Percentiles rank a stretch among this genome's conserved stretches.
phyloP scores from a whole-genome alignment of 2,888 invertebrate species.

The Aricia artaxerxes region DNA sequence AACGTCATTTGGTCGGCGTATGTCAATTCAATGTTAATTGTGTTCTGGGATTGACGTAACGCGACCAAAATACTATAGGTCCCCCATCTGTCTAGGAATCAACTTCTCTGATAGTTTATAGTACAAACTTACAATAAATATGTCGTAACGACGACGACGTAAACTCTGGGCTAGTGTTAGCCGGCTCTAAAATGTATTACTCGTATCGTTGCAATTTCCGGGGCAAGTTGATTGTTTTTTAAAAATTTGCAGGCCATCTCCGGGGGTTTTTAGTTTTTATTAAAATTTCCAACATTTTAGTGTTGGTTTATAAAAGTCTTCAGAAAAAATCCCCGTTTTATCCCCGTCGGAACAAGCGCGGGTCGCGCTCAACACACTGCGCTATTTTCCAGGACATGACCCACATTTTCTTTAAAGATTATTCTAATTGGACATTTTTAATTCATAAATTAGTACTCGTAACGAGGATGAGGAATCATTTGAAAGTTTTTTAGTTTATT shows the following conservation, averaged over 20 bases:
- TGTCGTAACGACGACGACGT: too few relatives aligned
- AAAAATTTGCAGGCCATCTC: not conserved
- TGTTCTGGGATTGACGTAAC: too few relatives aligned
- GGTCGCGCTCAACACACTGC: conserved; percentile 39
- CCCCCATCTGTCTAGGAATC: too few relatives aligned
- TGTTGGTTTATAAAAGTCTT: conserved; percentile 60
- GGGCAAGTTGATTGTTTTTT: conserved; percentile 40
- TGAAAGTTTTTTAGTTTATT: not conserved
- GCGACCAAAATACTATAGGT: too few relatives aligned
- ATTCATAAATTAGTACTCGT: conserved; percentile 5
- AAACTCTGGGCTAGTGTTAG: not conserved
- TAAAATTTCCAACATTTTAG: conserved; percentile 60
- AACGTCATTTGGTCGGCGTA: too few relatives aligned
- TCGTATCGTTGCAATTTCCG: conserved; percentile 13
- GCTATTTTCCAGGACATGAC: conserved; percentile 4
- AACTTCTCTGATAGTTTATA: too few relatives aligned
- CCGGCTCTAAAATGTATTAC: conserved; percentile 17
- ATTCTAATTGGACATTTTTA: conserved; percentile 8
- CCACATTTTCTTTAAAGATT: conserved; percentile 11
- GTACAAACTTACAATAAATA: too few relatives aligned
- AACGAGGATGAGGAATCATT: not conserved
- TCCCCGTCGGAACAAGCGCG: conserved; percentile 57
- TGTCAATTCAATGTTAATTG: too few relatives aligned
- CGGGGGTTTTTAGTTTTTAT: conserved; percentile 47
- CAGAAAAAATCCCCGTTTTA: conserved; percentile 66